Evolutionary conservation across 2,797 vertebrate species (phyloP), one percentile per base, ranked within the genome.

Genomic region (Neostethus bicornis): DNA sequence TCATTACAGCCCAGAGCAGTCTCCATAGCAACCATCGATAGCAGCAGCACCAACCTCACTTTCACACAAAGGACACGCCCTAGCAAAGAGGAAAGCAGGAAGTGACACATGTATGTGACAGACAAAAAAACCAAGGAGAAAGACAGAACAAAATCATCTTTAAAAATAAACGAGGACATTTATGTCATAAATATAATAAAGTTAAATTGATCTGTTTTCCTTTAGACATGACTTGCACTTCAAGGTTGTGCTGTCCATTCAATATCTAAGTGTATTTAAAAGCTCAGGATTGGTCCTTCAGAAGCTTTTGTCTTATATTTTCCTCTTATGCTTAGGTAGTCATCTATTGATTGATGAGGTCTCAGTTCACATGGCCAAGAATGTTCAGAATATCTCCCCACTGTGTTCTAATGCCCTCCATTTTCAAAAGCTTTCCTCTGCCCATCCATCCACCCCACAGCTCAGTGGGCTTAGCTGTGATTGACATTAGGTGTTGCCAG

Each of bases 61-160:
- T 51, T 75, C 53, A 44, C 77, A 86, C 81, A 86, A 83, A 85
- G 80, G 82, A 86, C 85, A 87, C 86, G 48, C 87, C 87, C 84
- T 81, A 74, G 77, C 66, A 51, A 69, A 65, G 67, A 80, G 65
- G 73, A 81, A 80, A 86, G 89, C 85, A 77, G 83, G 83, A 87
- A 89, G 73, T 85, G 65, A 46, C 51, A 24, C 13, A 70, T 28
- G 17, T 35, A 59, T 7, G 4, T 13, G 25, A 5, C 31, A 49
- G 39, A 12, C 20, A 29, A 24, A 43, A n/a, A 7, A 20, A 16
- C 34, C 38, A 26, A n/a, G 17, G 10, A 51, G n/a, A 54, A 13
- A 47, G 5, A 11, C 5, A 58, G 2, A 39, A 20, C 1, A 49
- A 46, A 0, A 2, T 2, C 0, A 73, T 47, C 9, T 26, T 32